Base-by-base conservation (phyloP, 2,113 vertebrate species). In the Cathartes aura region DNA sequence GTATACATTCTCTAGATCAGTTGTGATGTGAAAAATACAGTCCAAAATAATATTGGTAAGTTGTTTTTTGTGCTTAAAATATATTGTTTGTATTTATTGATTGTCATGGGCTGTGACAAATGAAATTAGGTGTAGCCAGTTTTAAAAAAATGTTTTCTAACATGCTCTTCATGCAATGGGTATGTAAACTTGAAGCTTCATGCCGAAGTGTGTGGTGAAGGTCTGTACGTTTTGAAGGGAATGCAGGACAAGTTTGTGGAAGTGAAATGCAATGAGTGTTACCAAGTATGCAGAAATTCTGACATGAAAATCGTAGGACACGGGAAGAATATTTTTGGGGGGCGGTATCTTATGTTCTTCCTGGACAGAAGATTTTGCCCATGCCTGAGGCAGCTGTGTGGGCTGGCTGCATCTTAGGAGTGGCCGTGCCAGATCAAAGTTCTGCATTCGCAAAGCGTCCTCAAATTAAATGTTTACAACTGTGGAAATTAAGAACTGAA, bases 121-220 rank as follows among this genome's bases (percentile, higher is more conserved):
- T 82, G 5, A 48, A 88, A 85, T 34, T 8, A 48, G 5, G 5
- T 76, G 16, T 73, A 76, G 21, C 24, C 11, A 24, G 8, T 67
- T 60, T 11, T 3, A 11, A 63, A 53, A 62, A 34, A 72, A 4
- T 21, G 3, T 58, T 63, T 73, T 66, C 16, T 32, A 42, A 42
- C 4, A 1, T 45, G 6, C 3, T 71, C 2, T 71, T 71, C 1
- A 1, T 81, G 12, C 14, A 43, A 0, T 27, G 26, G 4, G 2
- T 78, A 9, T n/a, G 23, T 47, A 45, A 74, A 84, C 26, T 24
- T 64, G 40, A 68, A 62, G 4, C 19, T 81, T 89, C 8, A 4
- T 62, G 63, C 34, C 5, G 1, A 26, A 42, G 11, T 26, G 4
- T 83, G 10, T 43, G 21, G 30, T 32, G 23, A 48, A 73, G 8